Percentiles rank a stretch among this genome's conserved stretches.
Evolutionary conservation across 2,888 invertebrate genomes (phyloP).

Genomic region (Diarsia dahlii): DNA sequence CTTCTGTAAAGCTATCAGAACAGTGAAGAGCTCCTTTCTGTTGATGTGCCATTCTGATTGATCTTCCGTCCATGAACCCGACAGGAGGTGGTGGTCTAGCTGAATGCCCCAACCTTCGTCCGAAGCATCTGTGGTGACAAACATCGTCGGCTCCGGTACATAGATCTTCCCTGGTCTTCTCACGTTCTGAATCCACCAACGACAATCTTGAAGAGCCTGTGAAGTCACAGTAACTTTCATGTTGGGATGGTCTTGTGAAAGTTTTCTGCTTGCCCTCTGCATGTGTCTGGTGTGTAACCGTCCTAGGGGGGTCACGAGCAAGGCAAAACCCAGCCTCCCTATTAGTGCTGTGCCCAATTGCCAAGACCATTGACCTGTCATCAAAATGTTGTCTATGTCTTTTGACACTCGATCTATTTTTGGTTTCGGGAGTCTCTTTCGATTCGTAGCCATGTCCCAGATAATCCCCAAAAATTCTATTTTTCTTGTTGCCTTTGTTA

Average conservation of each 20-base stretch:
- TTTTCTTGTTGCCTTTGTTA: not conserved
- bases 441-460: slow-evolving; percentile 40
- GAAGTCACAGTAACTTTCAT: not conserved
- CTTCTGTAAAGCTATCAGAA: slow-evolving; percentile 39
- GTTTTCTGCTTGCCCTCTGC: slow-evolving; percentile 30
- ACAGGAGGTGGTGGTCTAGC: slow-evolving; percentile 10
- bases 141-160: slow-evolving; percentile 29
- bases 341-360: slow-evolving; percentile 38
- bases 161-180: slow-evolving; percentile 17
- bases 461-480: slow-evolving; percentile 56
- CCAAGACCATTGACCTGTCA: slow-evolving; percentile 45
- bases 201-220: slow-evolving; percentile 38
- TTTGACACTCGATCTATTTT: not conserved
- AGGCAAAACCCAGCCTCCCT: slow-evolving; percentile 51
- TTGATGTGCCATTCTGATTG: slow-evolving; percentile 59
- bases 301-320: slow-evolving; percentile 48
- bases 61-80: slow-evolving; percentile 44
- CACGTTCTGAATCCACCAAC: slow-evolving; percentile 51
- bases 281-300: slow-evolving; percentile 40
- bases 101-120: slow-evolving; percentile 60
- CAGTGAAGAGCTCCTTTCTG: slow-evolving; percentile 59
- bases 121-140: slow-evolving; percentile 63
- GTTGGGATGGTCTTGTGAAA: slow-evolving; percentile 12
- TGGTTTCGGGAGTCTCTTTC: too few species aligned
- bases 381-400: too few species aligned